Conservation (phyloP, 2,113 vertebrate genomes). For the Tapirus terrestris region DNA sequence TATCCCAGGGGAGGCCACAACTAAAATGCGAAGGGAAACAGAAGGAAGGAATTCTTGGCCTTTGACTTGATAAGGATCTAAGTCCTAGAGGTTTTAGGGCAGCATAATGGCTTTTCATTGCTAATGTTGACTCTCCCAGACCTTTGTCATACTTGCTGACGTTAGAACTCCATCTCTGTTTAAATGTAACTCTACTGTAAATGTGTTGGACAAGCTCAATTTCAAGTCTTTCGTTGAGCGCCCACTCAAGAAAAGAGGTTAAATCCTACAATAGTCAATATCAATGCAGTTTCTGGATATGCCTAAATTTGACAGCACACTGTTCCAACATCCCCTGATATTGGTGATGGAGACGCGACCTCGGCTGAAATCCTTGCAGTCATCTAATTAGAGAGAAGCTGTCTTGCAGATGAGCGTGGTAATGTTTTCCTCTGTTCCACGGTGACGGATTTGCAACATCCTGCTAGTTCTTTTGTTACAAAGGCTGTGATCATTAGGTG, state of each 20-base stretch:
- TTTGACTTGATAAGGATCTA: background rate
- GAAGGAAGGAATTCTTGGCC: background rate
- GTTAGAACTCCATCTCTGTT: background rate
- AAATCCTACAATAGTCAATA: background rate
- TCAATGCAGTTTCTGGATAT: background rate
- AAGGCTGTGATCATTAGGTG: slow-evolving; percentile 11
- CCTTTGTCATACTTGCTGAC: background rate
- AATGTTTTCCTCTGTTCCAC: background rate
- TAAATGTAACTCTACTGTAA: background rate
- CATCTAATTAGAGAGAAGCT: background rate
- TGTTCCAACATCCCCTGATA: background rate
- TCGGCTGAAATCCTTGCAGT: background rate
- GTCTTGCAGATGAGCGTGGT: background rate
- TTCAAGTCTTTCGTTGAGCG: background rate
- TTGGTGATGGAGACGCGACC: background rate
- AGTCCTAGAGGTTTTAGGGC: background rate
- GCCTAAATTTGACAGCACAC: background rate
- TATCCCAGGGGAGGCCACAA: background rate
- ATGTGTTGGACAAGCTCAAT: background rate
- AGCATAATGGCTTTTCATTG: background rate
- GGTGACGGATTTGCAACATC: background rate
- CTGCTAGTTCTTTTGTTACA: slow-evolving; percentile 29
- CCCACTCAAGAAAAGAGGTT: background rate
- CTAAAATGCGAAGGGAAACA: background rate
- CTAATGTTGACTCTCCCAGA: background rate